A percentile compares a stretch with the other conserved stretches of the same genome.
phyloP scores from a whole-genome alignment of 30 jellyfish, hydroid and myxozoan genomes.

The Aurelia sp. region DNA sequence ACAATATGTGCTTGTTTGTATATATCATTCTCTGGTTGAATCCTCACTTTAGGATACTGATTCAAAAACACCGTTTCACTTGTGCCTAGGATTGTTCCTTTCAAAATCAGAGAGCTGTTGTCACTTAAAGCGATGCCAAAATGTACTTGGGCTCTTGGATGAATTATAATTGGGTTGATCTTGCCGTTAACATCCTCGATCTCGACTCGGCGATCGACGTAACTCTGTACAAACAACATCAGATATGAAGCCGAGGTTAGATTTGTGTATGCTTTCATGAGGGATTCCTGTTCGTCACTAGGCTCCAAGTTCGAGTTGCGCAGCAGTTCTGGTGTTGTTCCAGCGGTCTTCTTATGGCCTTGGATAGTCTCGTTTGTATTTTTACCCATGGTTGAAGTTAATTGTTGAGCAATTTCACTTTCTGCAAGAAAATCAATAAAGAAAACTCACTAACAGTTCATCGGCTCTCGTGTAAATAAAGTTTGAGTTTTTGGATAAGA shows the following conservation, averaged over 20 bases:
- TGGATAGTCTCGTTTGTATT: conserved; percentile 8
- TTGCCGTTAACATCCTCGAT: conserved; percentile 69
- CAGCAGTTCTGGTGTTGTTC: conserved; percentile 15
- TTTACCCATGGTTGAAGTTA: conserved; percentile 40
- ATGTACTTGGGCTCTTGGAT: conserved; percentile 69
- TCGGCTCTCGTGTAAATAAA: background rate
- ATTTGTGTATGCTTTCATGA: conserved; percentile 65
- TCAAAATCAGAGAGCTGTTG: conserved; percentile 65
- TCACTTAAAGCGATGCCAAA: conserved; percentile 80
- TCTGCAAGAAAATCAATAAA: conserved; percentile 67
- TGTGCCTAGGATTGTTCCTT: conserved; percentile 75
- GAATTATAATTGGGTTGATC: conserved; percentile 83
- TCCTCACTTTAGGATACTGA: conserved; percentile 58
- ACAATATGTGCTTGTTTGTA: conserved; percentile 81
- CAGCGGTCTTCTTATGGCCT: conserved; percentile 73
- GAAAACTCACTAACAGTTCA: conserved; percentile 68
- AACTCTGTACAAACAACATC: conserved; percentile 82
- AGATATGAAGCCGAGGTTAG: conserved; percentile 57
- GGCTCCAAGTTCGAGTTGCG: conserved; percentile 72
- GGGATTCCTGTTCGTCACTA: conserved; percentile 25
- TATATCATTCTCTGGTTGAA: conserved; percentile 73
- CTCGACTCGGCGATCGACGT: conserved; percentile 79
- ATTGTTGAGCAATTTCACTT: conserved; percentile 59
- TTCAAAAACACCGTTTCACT: conserved; percentile 64
- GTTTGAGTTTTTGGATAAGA: background rate